Evolutionary conservation across 2,797 vertebrate genomes (phyloP).

Genomic region (Micrastur ruficollis): DNA sequence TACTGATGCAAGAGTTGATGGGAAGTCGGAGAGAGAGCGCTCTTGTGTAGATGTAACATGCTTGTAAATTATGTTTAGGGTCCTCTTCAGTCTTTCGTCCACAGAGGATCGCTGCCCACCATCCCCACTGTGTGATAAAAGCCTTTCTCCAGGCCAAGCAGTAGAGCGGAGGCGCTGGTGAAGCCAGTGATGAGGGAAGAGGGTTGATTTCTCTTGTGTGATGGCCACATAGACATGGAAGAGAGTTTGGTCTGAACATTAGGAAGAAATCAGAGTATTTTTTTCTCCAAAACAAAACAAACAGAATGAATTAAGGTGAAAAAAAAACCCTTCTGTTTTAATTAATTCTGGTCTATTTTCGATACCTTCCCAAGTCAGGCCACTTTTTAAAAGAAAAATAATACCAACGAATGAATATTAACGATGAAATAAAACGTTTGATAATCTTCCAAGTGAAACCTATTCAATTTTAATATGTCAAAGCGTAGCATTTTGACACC

Average conservation of each 20-base stretch:
- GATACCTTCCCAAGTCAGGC: background rate
- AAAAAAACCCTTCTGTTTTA: background rate
- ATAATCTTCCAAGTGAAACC: background rate
- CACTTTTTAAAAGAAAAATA: background rate
- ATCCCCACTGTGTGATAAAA: background rate
- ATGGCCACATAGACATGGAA: background rate
- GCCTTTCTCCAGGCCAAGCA: background rate
- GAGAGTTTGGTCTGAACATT: background rate
- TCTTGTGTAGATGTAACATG: background rate
- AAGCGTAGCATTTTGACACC: background rate
- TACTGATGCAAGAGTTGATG: background rate
- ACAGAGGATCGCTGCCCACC: background rate
- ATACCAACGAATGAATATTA: background rate
- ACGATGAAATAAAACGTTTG: background rate
- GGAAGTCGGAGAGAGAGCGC: background rate
- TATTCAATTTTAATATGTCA: conserved; percentile 4
- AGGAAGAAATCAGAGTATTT: background rate
- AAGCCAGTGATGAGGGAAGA: background rate
- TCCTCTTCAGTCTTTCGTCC: background rate
- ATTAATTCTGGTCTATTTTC: background rate
- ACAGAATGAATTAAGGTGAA: background rate
- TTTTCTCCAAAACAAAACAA: background rate
- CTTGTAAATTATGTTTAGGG: conserved; percentile 25
- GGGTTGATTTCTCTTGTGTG: background rate
- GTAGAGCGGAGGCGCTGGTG: background rate